Evolutionary conservation across 2,797 vertebrate genomes (phyloP).

Genomic region (Myotis daubentonii): DNA sequence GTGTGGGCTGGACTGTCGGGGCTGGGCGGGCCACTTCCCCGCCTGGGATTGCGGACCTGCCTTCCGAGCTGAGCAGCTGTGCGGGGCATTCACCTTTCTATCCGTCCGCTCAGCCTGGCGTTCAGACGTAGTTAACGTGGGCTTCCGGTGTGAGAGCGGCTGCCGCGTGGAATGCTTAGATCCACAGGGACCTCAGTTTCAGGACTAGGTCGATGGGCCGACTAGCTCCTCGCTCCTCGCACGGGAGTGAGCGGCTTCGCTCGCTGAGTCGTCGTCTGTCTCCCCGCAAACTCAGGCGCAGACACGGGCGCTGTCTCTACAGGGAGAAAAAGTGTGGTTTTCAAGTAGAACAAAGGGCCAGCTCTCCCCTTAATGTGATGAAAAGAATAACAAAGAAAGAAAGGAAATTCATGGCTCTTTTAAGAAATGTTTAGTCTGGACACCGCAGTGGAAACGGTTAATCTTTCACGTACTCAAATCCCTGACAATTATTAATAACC

Average conservation of each 20-base stretch:
- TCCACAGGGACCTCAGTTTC: not conserved
- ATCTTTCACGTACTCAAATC: conserved; percentile 9
- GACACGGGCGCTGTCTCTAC: no score
- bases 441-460: conserved; percentile 44
- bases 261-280: no score
- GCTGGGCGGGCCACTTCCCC: not conserved
- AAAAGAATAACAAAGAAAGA: not conserved
- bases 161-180: not conserved
- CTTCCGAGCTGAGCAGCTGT: no score
- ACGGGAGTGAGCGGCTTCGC: no score
- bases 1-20: no score
- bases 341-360: no score
- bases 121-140: not conserved
- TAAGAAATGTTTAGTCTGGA: conserved; percentile 59
- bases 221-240: no score
- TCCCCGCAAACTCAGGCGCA: no score
- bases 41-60: no score
- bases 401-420: not conserved
- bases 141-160: not conserved
- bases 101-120: not conserved
- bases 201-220: not conserved
- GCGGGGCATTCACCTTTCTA: no score
- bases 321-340: no score
- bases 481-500: conserved; percentile 55
- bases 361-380: no score